A percentile compares a stretch with the other conserved stretches of the same genome.
Evolutionary conservation across 1,140 invertebrate genomes (phyloP).

Genomic region (Brachionus rubens): DNA sequence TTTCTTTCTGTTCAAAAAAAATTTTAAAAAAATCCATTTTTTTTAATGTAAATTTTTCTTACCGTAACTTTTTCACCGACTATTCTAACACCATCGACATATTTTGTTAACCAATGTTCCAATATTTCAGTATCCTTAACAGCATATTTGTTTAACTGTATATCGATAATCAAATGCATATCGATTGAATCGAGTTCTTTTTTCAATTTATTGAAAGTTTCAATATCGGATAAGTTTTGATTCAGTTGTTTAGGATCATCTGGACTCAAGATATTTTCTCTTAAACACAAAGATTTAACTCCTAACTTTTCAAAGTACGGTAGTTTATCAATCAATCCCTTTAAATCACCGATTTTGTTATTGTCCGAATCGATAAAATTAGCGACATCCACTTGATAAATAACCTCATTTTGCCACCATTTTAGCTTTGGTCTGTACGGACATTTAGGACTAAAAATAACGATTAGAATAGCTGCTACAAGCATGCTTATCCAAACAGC

Average conservation of each 20-base stretch:
- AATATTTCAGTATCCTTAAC: neutral
- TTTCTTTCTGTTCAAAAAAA: no score
- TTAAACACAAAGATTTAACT: neutral
- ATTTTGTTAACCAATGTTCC: neutral
- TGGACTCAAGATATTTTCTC: conserved; percentile 3
- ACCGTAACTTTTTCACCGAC: neutral
- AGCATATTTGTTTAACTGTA: neutral
- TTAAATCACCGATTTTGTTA: conserved; percentile 1
- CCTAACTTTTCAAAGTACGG: neutral
- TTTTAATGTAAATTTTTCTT: no score
- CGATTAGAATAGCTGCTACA: conserved; percentile 14
- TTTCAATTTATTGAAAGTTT: neutral
- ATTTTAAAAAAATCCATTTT: no score
- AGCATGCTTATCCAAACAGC: conserved; percentile 14
- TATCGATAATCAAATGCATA: conserved; percentile 29
- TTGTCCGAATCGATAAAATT: conserved; percentile 15
- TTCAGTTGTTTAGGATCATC: neutral
- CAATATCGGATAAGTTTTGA: neutral
- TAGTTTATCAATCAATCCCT: conserved; percentile 5
- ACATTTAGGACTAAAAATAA: conserved; percentile 22
- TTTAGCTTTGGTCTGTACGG: neutral
- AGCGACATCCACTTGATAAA: conserved; percentile 31
- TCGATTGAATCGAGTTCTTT: conserved; percentile 1
- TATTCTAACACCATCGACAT: conserved; percentile 31
- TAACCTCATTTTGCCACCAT: conserved; percentile 43